Percentiles rank a stretch among this genome's conserved stretches.
These are phyloP conservation scores for Narcine bancroftii DNA, from an alignment of 2,113 vertebrate genomes.

Conservation along the genomic window DNA sequence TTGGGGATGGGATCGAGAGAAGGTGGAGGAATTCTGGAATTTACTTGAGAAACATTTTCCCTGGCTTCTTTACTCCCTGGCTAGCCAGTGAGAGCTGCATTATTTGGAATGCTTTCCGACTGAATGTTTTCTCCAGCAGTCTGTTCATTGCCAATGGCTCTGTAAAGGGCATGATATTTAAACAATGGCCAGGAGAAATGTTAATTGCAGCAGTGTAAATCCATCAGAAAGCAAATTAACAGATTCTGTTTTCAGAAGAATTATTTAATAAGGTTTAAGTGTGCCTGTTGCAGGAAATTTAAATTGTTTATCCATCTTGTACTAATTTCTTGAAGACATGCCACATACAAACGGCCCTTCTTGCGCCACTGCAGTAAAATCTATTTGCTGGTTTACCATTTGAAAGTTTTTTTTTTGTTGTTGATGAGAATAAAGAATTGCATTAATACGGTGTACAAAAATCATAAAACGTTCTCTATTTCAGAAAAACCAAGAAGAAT, in stretches of 20 bases:
- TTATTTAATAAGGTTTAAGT: no score
- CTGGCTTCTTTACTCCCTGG: no score
- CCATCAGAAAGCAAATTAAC: background rate
- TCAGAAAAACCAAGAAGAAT: slow-evolving; percentile 98
- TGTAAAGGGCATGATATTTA: background rate
- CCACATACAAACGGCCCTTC: no score
- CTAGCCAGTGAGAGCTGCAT: background rate
- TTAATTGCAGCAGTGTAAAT: background rate
- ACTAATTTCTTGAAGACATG: background rate
- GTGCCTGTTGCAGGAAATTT: background rate
- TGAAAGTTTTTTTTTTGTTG: background rate
- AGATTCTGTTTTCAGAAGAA: background rate
- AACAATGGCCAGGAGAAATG: background rate
- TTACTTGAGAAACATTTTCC: no score
- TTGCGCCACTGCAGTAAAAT: background rate
- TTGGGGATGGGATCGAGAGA: no score
- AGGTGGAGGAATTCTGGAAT: background rate
- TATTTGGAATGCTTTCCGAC: background rate
- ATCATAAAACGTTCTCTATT: slow-evolving; percentile 42
- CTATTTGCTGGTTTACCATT: background rate
- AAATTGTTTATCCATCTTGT: background rate
- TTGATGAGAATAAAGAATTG: background rate
- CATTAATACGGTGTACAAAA: no score
- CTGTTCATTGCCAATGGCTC: background rate
- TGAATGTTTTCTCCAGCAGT: slow-evolving; percentile 12